Evolutionary conservation across 2,888 invertebrate species (phyloP).

Genomic region (Chrysolina oricalcia): DNA sequence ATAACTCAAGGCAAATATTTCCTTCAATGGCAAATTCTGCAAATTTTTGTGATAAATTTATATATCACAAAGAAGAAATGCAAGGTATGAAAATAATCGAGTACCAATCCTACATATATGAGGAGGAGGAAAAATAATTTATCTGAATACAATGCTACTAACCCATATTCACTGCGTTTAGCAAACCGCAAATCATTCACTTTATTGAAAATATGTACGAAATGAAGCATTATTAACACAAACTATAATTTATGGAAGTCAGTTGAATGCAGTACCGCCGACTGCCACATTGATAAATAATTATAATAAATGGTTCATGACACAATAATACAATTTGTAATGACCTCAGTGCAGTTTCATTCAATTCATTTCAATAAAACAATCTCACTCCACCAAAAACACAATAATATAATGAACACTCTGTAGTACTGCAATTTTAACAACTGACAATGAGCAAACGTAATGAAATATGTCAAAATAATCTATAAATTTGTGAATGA

Average conservation of each 20-base stretch:
- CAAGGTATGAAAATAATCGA: not conserved
- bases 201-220: slow-evolving; percentile 10
- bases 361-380: no score
- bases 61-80: not conserved
- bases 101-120: not conserved
- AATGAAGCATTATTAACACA: not conserved
- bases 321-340: not conserved
- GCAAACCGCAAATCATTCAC: not conserved
- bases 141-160: slow-evolving; percentile 3
- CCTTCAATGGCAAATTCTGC: slow-evolving; percentile 5
- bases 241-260: not conserved
- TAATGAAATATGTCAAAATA: no score
- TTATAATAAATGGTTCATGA: not conserved
- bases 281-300: not conserved
- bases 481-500: no score
- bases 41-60: not conserved
- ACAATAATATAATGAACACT: no score
- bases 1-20: not conserved
- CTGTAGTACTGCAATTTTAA: no score
- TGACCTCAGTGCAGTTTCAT: no score
- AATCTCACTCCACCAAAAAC: no score
- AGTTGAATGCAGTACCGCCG: slow-evolving; percentile 1
- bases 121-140: not conserved
- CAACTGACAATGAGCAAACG: no score
- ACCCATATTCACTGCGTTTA: not conserved